phyloP scores from a whole-genome alignment of 1,140 invertebrate species.

The Macrocentrus cingulum region DNA sequence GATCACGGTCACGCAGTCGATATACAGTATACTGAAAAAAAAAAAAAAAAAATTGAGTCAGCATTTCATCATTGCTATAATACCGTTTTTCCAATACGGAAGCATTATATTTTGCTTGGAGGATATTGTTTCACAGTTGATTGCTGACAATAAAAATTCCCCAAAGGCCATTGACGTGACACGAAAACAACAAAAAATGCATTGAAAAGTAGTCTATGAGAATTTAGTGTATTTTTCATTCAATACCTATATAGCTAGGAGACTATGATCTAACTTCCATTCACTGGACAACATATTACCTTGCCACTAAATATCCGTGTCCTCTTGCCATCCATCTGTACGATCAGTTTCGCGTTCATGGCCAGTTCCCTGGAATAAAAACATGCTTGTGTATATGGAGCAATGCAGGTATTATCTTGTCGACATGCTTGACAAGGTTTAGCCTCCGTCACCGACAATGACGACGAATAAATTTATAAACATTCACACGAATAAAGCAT shows the following conservation, averaged over 20 bases:
- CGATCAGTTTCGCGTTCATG: slow-evolving; percentile 80
- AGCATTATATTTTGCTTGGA: too few relatives aligned
- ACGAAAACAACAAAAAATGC: not conserved
- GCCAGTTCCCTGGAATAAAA: slow-evolving; percentile 70
- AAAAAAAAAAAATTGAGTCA: too few relatives aligned
- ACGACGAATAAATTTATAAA: not conserved
- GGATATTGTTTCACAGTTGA: not conserved
- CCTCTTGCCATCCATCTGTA: slow-evolving; percentile 85
- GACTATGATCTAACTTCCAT: slow-evolving; percentile 14
- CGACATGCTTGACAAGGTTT: slow-evolving; percentile 1
- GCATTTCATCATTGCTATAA: not conserved
- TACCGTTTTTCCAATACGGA: not conserved
- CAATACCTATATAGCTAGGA: slow-evolving; percentile 1
- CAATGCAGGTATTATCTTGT: slow-evolving; percentile 4
- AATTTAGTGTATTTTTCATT: too few relatives aligned
- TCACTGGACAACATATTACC: slow-evolving; percentile 55
- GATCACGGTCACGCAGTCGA: too few relatives aligned
- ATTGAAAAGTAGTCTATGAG: too few relatives aligned
- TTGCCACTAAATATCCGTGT: slow-evolving; percentile 80
- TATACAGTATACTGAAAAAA: too few relatives aligned
- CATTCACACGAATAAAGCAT: too few relatives aligned
- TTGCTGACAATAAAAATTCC: not conserved
- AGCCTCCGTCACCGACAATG: not conserved
- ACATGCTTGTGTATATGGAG: not conserved
- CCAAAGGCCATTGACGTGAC: not conserved